Percentiles rank a stretch among this genome's conserved stretches.
Conservation (phyloP, 35 echinoderm and acorn worm genomes). For the Stichopus chloronotus region DNA sequence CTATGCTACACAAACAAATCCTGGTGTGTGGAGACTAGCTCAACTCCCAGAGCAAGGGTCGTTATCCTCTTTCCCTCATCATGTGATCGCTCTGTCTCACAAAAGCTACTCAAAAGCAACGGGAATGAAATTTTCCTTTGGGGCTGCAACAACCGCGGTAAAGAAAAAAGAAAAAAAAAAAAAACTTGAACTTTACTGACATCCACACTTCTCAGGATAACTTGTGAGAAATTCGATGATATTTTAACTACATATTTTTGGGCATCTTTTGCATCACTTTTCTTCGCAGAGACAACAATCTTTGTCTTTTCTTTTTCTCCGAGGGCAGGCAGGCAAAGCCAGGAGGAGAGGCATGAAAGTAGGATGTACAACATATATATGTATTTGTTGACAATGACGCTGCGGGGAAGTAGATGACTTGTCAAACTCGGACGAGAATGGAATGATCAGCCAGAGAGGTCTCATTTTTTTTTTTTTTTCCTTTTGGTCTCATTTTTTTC, state of each 20-base stretch:
- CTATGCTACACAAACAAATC: constrained; percentile 45
- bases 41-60: constrained; percentile 41
- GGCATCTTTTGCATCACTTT: not conserved
- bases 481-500: no score
- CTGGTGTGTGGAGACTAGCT: constrained; percentile 40
- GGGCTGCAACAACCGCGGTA: constrained; percentile 20
- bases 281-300: not conserved
- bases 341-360: no score
- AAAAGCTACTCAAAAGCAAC: not conserved
- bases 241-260: not conserved
- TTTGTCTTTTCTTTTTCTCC: no score
- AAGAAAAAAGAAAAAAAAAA: not conserved
- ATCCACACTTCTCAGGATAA: not conserved
- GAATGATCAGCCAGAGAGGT: no score
- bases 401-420: no score
- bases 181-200: constrained; percentile 35
- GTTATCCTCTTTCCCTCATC: constrained; percentile 28
- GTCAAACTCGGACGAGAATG: no score
- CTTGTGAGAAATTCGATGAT: constrained; percentile 27
- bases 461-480: no score
- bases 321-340: no score
- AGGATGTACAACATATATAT: no score
- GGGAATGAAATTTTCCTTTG: constrained; percentile 9
- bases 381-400: no score
- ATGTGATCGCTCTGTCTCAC: not conserved